phyloP scores from a whole-genome alignment of 2,113 vertebrate genomes.

The Macquaria australasica region DNA sequence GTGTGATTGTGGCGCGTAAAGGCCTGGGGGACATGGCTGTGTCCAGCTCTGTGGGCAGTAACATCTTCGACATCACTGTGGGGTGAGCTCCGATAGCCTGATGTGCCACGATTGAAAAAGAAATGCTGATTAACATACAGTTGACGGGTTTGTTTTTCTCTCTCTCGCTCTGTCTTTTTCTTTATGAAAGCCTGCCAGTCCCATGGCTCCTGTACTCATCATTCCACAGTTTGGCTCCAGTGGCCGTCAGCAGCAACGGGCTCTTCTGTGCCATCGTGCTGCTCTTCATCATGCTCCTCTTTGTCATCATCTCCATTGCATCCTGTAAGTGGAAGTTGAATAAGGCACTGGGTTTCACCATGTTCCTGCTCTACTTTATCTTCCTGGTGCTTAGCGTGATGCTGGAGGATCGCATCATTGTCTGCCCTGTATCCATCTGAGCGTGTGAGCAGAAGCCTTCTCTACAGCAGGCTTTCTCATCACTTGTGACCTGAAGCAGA shows the following conservation, averaged over 20 bases:
- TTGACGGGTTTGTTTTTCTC: neutral
- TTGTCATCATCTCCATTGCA: conserved; percentile 95
- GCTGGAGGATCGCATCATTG: conserved; percentile 94
- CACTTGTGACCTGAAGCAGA: conserved; percentile 2
- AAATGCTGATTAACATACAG: neutral
- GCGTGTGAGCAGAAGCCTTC: neutral
- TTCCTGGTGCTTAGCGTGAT: conserved; percentile 96
- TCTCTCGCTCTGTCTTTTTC: conserved; percentile 11
- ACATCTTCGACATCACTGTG: conserved; percentile 98
- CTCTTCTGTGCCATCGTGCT: conserved; percentile 97
- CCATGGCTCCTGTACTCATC: conserved; percentile 93
- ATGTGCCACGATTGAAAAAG: neutral
- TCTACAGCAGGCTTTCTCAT: neutral
- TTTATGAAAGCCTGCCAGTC: conserved; percentile 87
- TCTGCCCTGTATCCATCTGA: conserved; percentile 86
- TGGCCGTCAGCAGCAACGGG: conserved; percentile 96
- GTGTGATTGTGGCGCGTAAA: conserved; percentile 96
- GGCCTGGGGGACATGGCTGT: conserved; percentile 98
- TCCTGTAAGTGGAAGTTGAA: conserved; percentile 96
- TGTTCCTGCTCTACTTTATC: conserved; percentile 95
- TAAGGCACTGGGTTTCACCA: conserved; percentile 92
- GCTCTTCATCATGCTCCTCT: conserved; percentile 98
- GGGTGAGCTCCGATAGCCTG: conserved; percentile 86
- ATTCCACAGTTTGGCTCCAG: conserved; percentile 85
- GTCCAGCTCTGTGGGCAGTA: conserved; percentile 97